Conservation (phyloP, 2,888 invertebrate species). For the Ariolimax columbianus region DNA sequence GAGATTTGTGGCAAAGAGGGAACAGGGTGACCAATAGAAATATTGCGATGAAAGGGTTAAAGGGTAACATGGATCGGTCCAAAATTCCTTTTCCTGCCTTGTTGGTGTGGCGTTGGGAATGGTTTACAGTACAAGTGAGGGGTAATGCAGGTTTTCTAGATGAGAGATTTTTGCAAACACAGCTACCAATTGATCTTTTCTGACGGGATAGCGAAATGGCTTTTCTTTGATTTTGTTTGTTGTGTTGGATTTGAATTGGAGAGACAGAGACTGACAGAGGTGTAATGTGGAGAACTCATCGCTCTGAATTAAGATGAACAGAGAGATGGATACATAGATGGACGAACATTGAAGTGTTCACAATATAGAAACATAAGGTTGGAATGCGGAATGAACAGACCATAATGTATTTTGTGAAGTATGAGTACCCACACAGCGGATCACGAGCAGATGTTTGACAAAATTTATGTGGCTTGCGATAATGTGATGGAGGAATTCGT, state of each 20-base stretch:
- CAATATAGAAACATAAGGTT: no score
- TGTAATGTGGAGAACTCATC: not conserved
- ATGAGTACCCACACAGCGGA: no score
- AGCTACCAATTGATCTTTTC: conserved; percentile 7
- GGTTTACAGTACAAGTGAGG: not conserved
- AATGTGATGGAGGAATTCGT: no score
- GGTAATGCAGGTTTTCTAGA: not conserved
- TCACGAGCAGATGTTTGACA: no score
- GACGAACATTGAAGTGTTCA: not conserved
- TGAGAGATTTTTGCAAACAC: not conserved
- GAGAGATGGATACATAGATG: not conserved
- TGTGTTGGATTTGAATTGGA: not conserved
- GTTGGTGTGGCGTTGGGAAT: not conserved
- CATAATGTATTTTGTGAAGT: no score
- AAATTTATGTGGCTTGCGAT: no score
- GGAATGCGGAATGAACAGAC: no score
- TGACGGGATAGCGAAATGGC: not conserved
- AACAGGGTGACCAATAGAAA: conserved; percentile 1
- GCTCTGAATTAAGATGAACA: not conserved
- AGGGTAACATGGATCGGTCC: conserved; percentile 3
- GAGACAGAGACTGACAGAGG: not conserved
- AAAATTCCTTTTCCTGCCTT: conserved; percentile 19
- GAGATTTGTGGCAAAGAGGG: not conserved
- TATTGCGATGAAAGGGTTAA: not conserved
- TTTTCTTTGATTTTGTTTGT: not conserved